phyloP scores from a whole-genome alignment of 2,888 invertebrate genomes.

The Hirtodrosophila histrioides region DNA sequence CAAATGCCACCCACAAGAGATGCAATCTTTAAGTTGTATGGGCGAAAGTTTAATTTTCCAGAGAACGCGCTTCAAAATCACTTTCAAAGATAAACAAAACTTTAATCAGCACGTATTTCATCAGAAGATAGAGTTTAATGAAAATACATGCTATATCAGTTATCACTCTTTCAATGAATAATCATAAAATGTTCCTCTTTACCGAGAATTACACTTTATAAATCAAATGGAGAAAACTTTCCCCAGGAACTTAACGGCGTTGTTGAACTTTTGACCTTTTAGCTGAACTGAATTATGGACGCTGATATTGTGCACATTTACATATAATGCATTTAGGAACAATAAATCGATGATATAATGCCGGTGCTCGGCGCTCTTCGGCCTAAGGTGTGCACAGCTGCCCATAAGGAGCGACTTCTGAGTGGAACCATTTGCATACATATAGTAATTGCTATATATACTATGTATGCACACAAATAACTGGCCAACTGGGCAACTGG shows the following conservation, averaged over 20 bases:
- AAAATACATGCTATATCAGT: too few species aligned
- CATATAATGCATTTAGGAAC: constrained; percentile 9
- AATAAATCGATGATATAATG: constrained; percentile 33
- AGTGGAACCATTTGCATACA: constrained; percentile 30
- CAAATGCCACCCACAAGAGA: too few species aligned
- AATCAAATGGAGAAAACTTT: not conserved
- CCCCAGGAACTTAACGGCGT: not conserved
- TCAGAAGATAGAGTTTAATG: too few species aligned
- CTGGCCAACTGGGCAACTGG: constrained; percentile 44
- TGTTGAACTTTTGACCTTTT: constrained; percentile 54
- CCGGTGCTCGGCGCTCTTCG: too few species aligned
- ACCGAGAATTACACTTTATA: constrained; percentile 6
- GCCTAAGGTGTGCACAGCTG: constrained; percentile 2
- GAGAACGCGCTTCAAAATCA: too few species aligned
- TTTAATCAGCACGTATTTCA: too few species aligned
- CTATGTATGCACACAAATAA: constrained; percentile 10
- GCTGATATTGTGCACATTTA: constrained; percentile 38
- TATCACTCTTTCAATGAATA: too few species aligned
- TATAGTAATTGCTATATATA: constrained; percentile 12
- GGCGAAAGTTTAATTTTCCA: too few species aligned
- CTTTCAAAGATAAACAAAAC: too few species aligned
- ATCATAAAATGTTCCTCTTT: too few species aligned
- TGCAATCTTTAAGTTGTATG: too few species aligned
- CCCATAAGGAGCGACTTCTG: constrained; percentile 20
- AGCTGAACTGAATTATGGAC: constrained; percentile 52